A percentile compares a stretch with the other conserved stretches of the same genome.
These are phyloP conservation scores for Drosophila subpulchrella DNA, from an alignment of 1,140 invertebrate genomes.

Conservation along the genomic window DNA sequence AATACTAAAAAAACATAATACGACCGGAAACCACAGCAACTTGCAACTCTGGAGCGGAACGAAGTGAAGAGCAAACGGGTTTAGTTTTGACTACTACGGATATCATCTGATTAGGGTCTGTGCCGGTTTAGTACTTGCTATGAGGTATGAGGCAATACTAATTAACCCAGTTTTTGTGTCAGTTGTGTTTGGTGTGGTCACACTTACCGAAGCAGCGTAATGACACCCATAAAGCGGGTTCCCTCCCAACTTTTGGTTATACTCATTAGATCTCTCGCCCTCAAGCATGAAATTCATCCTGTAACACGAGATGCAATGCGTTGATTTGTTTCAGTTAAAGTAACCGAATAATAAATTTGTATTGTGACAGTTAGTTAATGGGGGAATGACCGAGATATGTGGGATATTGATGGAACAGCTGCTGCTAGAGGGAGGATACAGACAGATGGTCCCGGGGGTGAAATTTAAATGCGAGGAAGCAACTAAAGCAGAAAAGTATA, in stretches of 20 bases:
- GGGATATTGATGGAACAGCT: constrained; percentile 12
- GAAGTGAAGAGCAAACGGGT: constrained; percentile 49
- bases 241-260: background rate
- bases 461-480: constrained; percentile 4
- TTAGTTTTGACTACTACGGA: constrained; percentile 54
- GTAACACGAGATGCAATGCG: constrained; percentile 21
- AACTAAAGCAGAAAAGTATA: background rate
- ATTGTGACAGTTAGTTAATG: constrained; percentile 13
- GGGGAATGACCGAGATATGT: background rate
- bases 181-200: constrained; percentile 24
- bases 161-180: constrained; percentile 64
- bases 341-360: constrained; percentile 23
- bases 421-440: background rate
- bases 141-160: constrained; percentile 42
- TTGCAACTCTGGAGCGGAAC: constrained; percentile 59
- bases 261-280: constrained; percentile 17
- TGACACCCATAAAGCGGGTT: background rate
- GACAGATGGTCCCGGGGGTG: constrained; percentile 31
- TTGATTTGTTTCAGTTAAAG: constrained; percentile 12
- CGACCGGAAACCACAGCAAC: constrained; percentile 59
- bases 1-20: constrained; percentile 46
- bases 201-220: constrained; percentile 20
- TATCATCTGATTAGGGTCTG: constrained; percentile 12
- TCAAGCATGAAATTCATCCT: constrained; percentile 52
- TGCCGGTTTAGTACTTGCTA: constrained; percentile 45